phyloP scores from a whole-genome alignment of 2,797 vertebrate species.

The Myripristis murdjan region DNA sequence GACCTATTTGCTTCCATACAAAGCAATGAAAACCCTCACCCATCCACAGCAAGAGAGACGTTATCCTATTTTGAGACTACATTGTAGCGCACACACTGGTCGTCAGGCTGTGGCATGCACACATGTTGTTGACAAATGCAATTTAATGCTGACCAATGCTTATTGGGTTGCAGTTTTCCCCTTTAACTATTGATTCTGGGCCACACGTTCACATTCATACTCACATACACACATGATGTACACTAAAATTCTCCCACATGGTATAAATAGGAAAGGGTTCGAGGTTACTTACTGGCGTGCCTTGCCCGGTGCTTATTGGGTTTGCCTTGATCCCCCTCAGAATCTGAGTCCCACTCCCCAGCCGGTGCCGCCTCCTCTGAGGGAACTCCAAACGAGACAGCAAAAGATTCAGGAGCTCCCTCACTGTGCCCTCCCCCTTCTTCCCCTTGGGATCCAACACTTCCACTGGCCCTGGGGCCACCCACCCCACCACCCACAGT shows the following conservation, averaged over 20 bases:
- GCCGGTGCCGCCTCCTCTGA: constrained; percentile 85
- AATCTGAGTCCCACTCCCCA: constrained; percentile 87
- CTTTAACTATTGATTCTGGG: constrained; percentile 21
- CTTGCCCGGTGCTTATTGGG: constrained; percentile 94
- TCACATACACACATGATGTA: background rate
- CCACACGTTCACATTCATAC: background rate
- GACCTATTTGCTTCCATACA: constrained; percentile 58
- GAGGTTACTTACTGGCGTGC: constrained; percentile 94
- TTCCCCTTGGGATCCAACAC: constrained; percentile 86
- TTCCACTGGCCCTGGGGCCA: constrained; percentile 80
- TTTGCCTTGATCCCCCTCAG: constrained; percentile 89
- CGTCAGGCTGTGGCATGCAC: constrained; percentile 64
- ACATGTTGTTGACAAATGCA: constrained; percentile 57
- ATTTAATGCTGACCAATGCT: constrained; percentile 26
- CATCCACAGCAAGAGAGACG: constrained; percentile 34
- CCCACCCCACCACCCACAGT: constrained; percentile 74
- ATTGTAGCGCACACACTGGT: constrained; percentile 32
- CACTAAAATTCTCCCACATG: background rate
- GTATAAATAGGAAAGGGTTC: constrained; percentile 27
- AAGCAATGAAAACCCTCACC: constrained; percentile 54
- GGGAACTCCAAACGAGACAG: constrained; percentile 91
- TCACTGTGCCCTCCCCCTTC: constrained; percentile 89
- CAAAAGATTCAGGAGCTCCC: constrained; percentile 89
- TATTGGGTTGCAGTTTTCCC: constrained; percentile 24
- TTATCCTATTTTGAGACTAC: constrained; percentile 73